Conservation (phyloP, 2,113 vertebrate species). For the Boleophthalmus pectinirostris region DNA sequence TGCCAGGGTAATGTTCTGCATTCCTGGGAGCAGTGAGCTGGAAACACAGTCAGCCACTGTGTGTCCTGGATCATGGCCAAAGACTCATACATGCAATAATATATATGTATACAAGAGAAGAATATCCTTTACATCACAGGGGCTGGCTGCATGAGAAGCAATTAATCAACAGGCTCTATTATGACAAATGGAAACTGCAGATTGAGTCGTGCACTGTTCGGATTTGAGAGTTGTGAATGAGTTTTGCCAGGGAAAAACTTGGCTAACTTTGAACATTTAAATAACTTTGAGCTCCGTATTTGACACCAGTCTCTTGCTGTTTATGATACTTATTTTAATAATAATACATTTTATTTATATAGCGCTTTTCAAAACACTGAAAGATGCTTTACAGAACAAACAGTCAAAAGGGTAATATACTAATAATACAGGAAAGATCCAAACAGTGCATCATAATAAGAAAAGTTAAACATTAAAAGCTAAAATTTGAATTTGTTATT, state of each 20-base stretch:
- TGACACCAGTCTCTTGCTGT: too few relatives aligned
- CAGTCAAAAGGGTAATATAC: too few relatives aligned
- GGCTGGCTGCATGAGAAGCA: neutral
- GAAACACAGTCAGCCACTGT: conserved; percentile 66
- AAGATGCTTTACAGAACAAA: too few relatives aligned
- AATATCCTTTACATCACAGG: neutral
- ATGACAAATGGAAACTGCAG: neutral
- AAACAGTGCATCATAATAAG: too few relatives aligned
- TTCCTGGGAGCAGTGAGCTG: conserved; percentile 67
- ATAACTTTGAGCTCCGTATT: too few relatives aligned
- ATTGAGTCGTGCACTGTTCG: neutral
- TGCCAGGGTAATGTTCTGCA: conserved; percentile 35
- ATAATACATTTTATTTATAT: too few relatives aligned
- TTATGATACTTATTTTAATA: too few relatives aligned
- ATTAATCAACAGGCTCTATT: neutral
- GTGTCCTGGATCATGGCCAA: conserved; percentile 67
- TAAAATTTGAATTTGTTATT: too few relatives aligned
- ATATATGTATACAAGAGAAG: neutral
- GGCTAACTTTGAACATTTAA: neutral
- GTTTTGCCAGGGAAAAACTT: neutral
- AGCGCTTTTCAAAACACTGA: too few relatives aligned
- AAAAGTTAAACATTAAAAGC: too few relatives aligned
- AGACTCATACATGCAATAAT: conserved; percentile 36
- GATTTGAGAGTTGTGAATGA: neutral
- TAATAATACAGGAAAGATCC: too few relatives aligned